Percentiles rank a stretch among this genome's conserved stretches.
Conservation (phyloP, 2,113 vertebrate species). For the Nannospalax galili region DNA sequence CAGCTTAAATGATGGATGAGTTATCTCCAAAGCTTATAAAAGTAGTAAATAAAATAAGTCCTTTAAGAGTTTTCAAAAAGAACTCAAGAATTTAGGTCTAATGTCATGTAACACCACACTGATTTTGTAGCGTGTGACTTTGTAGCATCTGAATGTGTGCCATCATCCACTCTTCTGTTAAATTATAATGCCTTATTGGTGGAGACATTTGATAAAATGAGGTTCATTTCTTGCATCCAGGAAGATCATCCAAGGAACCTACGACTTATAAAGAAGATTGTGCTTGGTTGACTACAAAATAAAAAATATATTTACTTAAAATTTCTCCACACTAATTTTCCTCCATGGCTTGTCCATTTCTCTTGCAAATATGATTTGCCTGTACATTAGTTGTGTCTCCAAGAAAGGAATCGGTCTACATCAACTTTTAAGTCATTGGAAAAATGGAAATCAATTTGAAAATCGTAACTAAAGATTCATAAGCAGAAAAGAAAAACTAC, state of each 20-base stretch:
- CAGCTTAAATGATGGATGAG: neutral
- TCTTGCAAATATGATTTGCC: neutral
- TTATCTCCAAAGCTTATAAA: constrained; percentile 7
- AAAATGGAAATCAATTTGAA: neutral
- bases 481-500: constrained; percentile 7
- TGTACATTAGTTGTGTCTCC: constrained; percentile 16
- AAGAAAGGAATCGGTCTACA: neutral
- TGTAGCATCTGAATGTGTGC: neutral
- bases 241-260: neutral
- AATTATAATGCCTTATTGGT: neutral
- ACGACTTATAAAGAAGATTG: constrained; percentile 41
- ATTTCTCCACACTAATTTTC: constrained; percentile 66
- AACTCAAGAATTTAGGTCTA: neutral
- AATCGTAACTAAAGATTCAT: neutral
- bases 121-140: neutral
- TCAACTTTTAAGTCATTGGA: neutral
- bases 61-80: neutral
- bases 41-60: neutral
- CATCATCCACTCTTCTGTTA: neutral
- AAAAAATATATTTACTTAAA: constrained; percentile 60
- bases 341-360: constrained; percentile 51
- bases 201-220: neutral
- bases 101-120: neutral
- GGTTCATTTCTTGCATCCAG: neutral
- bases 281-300: constrained; percentile 68